Evolutionary conservation across 2,888 invertebrate genomes (phyloP), one percentile per base, ranked within the genome.

Genomic region (Chrysodeixis includens): DNA sequence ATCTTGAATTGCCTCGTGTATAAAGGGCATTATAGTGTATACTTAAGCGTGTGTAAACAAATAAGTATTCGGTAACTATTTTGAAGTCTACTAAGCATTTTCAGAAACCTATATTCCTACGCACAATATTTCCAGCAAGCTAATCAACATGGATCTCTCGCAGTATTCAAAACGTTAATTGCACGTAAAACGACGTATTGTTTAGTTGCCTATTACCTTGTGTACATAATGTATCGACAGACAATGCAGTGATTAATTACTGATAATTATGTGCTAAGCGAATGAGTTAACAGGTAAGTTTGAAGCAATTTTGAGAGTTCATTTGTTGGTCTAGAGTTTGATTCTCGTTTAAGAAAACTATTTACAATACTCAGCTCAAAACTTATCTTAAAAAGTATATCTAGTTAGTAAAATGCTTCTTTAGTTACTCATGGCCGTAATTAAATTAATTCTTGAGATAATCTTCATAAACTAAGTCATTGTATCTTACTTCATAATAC

Each of bases 181-280:
- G 69, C 26, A 65, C 76, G 71, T 70, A 66, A 78, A 77, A 73
- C 73, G 71, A 60, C 49, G 66, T 64, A 74, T 79, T 74, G 82
- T 82, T 70, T 71, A 74, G 68, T 55, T 49, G 18, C 20, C 16
- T 44, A 49, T 20, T 20, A 49, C 46, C 9, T 46, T 7, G 18
- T 46, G 14, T 14, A 18, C 46, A 20, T 5, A 18, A 49, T 9
- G 6, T 16, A 40, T 40, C n/a, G 10, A 56, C 51, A 56, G 58
- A 73, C 67, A 68, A 68, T 61, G 63, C 57, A 30, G 55, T 74
- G 68, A 76, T 76, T 81, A 61, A 54, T 18, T 51, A 3, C 1
- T 10, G 51, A 49, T 60, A 35, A 61, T 76, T 62, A 66, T 30
- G 22, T 71, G 18, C 57, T 60, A 57, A 60, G 3, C 0, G 7